Percentiles rank a stretch among this genome's conserved stretches.
Evolutionary conservation across 2,797 vertebrate genomes (phyloP).

Genomic region (Acomys russatus): DNA sequence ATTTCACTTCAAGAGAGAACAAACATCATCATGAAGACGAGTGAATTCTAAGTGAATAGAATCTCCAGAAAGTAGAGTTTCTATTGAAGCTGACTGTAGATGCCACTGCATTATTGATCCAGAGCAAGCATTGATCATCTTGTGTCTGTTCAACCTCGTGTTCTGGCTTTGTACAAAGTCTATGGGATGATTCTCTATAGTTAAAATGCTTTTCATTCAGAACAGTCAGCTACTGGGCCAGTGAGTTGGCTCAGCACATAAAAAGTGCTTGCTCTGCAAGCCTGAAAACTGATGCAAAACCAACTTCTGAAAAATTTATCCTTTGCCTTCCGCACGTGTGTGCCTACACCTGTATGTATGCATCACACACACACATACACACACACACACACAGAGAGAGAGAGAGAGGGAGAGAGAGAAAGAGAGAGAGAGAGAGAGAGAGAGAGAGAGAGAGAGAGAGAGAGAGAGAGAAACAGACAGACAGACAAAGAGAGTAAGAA

Average conservation of each 20-base stretch:
- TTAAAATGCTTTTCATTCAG: constrained; percentile 65
- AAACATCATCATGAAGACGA: constrained; percentile 52
- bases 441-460: not conserved
- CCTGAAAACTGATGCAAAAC: not conserved
- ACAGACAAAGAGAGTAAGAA: not conserved
- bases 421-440: not conserved
- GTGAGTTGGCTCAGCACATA: not conserved
- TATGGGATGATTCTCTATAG: constrained; percentile 58
- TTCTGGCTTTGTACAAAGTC: constrained; percentile 81
- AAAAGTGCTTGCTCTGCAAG: not conserved
- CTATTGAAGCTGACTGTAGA: constrained; percentile 82
- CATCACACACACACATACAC: not conserved
- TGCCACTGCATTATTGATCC: constrained; percentile 87
- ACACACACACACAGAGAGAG: not conserved
- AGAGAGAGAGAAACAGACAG: not conserved
- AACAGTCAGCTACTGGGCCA: not conserved
- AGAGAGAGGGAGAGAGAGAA: too few species aligned
- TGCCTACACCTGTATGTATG: not conserved
- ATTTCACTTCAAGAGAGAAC: not conserved
- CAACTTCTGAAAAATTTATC: not conserved
- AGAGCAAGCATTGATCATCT: constrained; percentile 81
- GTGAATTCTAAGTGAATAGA: constrained; percentile 1
- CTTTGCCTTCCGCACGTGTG: not conserved
- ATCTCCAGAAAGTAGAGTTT: constrained; percentile 81
- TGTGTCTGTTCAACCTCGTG: constrained; percentile 70